A percentile compares a stretch with the other conserved stretches of the same genome.
Evolutionary conservation across 2,888 invertebrate species (phyloP).

Genomic region (Dryomyza anilis): DNA sequence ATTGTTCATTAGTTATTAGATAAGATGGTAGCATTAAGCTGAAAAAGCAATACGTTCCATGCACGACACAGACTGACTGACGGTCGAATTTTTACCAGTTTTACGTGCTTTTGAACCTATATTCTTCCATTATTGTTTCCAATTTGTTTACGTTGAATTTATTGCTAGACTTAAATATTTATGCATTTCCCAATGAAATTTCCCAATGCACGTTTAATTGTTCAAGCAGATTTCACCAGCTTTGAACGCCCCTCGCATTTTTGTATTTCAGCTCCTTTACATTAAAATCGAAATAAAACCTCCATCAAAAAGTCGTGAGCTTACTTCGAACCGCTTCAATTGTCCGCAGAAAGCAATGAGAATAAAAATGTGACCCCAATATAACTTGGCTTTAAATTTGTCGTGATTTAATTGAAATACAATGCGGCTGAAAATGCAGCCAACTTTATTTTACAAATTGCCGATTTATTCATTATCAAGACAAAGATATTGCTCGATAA

Average conservation of each 20-base stretch:
- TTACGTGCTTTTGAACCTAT: too few relatives aligned
- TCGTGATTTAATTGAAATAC: conserved; percentile 43
- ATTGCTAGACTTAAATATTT: too few relatives aligned
- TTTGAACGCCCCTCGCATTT: not conserved
- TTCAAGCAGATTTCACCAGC: too few relatives aligned
- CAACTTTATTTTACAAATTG: conserved; percentile 1
- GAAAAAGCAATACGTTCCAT: too few relatives aligned
- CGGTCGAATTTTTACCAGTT: too few relatives aligned
- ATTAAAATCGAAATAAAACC: conserved; percentile 29
- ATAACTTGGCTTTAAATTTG: conserved; percentile 30
- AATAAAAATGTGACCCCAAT: conserved; percentile 28
- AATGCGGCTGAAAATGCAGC: not conserved
- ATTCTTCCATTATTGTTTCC: too few relatives aligned
- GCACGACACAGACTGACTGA: too few relatives aligned
- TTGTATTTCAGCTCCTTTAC: conserved; percentile 7
- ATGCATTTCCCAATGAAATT: too few relatives aligned
- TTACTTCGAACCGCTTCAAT: conserved; percentile 36
- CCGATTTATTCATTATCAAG: conserved; percentile 1
- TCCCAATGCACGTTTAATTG: too few relatives aligned
- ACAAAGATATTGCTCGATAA: not conserved
- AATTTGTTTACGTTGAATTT: too few relatives aligned
- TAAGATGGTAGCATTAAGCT: too few relatives aligned
- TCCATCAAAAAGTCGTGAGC: conserved; percentile 42
- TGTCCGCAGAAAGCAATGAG: conserved; percentile 25
- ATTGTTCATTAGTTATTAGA: too few relatives aligned